Conservation (phyloP, 2,113 vertebrate genomes). For the Atrichornis clamosus region DNA sequence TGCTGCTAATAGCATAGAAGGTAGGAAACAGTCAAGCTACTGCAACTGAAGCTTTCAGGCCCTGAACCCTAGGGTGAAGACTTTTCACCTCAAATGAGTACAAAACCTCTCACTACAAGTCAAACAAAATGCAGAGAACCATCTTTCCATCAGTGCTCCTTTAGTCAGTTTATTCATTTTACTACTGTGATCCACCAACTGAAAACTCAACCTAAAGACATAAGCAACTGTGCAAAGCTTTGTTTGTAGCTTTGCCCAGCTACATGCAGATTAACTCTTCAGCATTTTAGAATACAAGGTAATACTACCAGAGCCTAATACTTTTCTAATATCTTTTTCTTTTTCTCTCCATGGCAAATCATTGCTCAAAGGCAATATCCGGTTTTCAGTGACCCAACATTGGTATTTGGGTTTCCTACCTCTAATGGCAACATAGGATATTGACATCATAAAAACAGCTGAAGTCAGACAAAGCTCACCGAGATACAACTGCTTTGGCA, state of each 20-base stretch:
- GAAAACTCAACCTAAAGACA: background rate
- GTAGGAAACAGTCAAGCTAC: background rate
- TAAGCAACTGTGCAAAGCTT: background rate
- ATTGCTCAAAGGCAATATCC: background rate
- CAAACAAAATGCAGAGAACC: background rate
- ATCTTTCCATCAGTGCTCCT: background rate
- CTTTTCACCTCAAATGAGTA: background rate
- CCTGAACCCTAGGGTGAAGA: background rate
- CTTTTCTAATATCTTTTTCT: background rate
- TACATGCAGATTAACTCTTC: background rate
- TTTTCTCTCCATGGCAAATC: fast-evolving
- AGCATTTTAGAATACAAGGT: background rate
- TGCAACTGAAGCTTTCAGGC: background rate
- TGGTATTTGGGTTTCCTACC: background rate
- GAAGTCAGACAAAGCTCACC: background rate
- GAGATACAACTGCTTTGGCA: background rate
- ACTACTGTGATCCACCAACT: background rate
- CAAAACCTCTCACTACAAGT: background rate
- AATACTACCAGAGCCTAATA: background rate
- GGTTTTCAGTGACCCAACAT: background rate
- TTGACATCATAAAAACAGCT: background rate
- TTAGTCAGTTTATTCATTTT: background rate
- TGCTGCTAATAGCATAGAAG: background rate
- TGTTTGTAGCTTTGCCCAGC: background rate
- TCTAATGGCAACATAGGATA: background rate